Evolutionary conservation across 1,140 invertebrate genomes (phyloP), one percentile per base, ranked within the genome.

Genomic region (Archivesica marissinica): DNA sequence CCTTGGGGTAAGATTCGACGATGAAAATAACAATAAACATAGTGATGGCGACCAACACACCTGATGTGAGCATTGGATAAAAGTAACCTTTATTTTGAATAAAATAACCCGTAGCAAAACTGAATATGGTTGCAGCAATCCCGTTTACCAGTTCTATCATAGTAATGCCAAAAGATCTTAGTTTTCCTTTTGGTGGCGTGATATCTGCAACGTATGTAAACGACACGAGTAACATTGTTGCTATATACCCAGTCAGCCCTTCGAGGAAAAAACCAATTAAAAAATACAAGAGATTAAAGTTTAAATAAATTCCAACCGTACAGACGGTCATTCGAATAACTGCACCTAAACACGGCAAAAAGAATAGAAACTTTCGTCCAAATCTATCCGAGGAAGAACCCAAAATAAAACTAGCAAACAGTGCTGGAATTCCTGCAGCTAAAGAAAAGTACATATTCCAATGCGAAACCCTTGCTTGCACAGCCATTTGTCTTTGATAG

Each of bases 341-440:
- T 33, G 74, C 64, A 44, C 82, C 82, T 4, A 78, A 13, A 70
- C 70, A 70, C 9, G 82, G 52, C 13, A 85, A 52, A 77, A 44
- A 61, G 41, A 85, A 85, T 20, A 85, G 61, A 44, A 85, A 85
- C 44, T 77, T 85, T 0, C 82, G 39, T 20, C 82, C 82, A 66
- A 85, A 85, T 44, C 64, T 77, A n/a, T 85, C 82, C 23, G 82
- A 56, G 1, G 33, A 54, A 9, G 82, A 68, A 7, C 82, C 82
- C 11, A 85, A 70, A 52, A 85, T 20, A 13, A 85, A 38, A 52
- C 64, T 77, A 2, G 82, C 74, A 56, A 85, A 68, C 50, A 85
- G n/a, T 6, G 74, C 59, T 1, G 64, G 59, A 54, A 85, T 35
- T 11, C 75, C 75, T n/a, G 30, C 38, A n/a, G 82, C 72, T 2